Conservation (phyloP, 2,888 invertebrate genomes). For the Frankliniella fusca region DNA sequence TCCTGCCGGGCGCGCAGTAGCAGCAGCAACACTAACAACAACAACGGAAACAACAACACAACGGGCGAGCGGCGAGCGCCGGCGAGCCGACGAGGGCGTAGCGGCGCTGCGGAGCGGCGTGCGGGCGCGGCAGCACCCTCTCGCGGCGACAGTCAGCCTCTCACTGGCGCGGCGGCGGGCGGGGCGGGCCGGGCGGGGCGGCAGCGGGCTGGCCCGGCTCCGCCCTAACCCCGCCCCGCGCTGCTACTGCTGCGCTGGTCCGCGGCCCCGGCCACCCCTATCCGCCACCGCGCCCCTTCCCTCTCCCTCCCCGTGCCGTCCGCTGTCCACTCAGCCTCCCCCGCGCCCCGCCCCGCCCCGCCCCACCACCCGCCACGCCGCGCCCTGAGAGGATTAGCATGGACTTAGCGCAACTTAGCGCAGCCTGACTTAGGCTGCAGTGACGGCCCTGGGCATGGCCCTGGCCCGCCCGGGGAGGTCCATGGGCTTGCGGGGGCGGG, state of each 20-base stretch:
- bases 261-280: not conserved
- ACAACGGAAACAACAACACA: not conserved
- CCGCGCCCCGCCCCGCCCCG: not conserved
- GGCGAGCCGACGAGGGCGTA: not conserved
- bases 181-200: too few relatives aligned
- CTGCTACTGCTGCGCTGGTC: not conserved
- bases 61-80: not conserved
- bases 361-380: not conserved
- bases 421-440: conserved; percentile 4
- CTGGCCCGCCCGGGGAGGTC: too few relatives aligned
- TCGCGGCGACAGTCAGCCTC: not conserved
- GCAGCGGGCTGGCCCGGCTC: too few relatives aligned
- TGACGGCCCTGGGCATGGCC: not conserved
- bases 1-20: too few relatives aligned
- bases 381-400: conserved; percentile 4
- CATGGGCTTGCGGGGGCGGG: too few relatives aligned
- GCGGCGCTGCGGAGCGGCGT: not conserved
- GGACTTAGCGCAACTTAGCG: conserved; percentile 21
- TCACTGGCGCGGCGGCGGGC: not conserved
- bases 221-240: not conserved
- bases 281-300: not conserved
- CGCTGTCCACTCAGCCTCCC: not conserved
- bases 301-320: not conserved
- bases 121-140: not conserved
- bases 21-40: too few relatives aligned